phyloP scores from a whole-genome alignment of 2,888 invertebrate species.

The Invenusta paracnida region DNA sequence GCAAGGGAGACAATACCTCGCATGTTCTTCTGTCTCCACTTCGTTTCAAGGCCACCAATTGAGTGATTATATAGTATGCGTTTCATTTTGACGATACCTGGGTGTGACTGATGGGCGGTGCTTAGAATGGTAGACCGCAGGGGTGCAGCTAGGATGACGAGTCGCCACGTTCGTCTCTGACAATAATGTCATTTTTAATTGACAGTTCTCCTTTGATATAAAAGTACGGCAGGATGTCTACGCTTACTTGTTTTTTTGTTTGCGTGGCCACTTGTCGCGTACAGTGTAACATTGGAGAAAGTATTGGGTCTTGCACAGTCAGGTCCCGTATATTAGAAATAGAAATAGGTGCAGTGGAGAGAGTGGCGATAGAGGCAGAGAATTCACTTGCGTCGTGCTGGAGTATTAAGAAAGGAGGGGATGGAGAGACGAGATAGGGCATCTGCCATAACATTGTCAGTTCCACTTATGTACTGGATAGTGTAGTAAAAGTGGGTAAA shows the following conservation, averaged over 20 bases:
- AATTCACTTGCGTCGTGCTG: not conserved
- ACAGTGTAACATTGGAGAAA: not conserved
- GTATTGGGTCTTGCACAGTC: not conserved
- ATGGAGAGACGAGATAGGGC: not conserved
- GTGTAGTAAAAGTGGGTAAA: not conserved
- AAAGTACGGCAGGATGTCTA: too few relatives aligned
- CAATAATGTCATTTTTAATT: too few relatives aligned
- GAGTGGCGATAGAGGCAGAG: not conserved
- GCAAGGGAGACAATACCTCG: constrained; percentile 12
- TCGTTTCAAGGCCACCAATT: constrained; percentile 34
- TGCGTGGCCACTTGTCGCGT: too few relatives aligned
- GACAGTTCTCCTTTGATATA: too few relatives aligned
- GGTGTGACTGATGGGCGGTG: constrained; percentile 1
- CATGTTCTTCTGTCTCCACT: constrained; percentile 1
- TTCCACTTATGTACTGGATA: not conserved
- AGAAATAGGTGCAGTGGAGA: not conserved
- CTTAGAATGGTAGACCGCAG: not conserved
- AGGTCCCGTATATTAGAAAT: not conserved
- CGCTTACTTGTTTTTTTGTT: too few relatives aligned
- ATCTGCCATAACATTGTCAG: not conserved
- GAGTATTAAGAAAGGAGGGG: not conserved
- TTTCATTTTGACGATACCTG: constrained; percentile 9
- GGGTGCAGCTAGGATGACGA: not conserved
- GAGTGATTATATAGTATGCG: not conserved
- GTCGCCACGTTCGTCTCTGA: not conserved